These are phyloP conservation scores for Hylaea fasciaria DNA, from an alignment of 2,888 invertebrate species.

Conservation along the genomic window DNA sequence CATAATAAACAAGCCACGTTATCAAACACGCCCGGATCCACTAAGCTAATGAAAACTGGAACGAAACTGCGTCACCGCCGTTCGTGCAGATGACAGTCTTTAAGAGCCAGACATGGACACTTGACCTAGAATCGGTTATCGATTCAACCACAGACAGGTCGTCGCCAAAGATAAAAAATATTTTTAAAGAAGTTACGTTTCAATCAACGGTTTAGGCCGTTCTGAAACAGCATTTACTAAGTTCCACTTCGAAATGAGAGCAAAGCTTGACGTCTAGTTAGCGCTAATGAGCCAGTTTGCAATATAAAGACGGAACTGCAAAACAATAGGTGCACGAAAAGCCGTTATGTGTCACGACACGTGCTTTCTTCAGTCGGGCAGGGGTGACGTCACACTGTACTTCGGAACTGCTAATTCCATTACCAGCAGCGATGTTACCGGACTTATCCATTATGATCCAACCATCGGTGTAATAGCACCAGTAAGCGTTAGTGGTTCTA, in stretches of 20 bases:
- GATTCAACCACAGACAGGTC: conserved; percentile 48
- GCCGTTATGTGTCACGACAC: conserved; percentile 54
- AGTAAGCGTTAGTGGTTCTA: conserved; percentile 57
- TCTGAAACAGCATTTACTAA: conserved; percentile 5
- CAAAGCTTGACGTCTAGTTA: conserved; percentile 18
- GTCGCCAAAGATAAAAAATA: conserved; percentile 29
- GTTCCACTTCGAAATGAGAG: conserved; percentile 13
- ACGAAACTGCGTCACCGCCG: conserved; percentile 3
- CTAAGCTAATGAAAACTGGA: conserved; percentile 1
- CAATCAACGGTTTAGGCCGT: conserved; percentile 4
- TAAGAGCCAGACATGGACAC: conserved; percentile 44
- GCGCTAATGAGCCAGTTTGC: conserved; percentile 32
- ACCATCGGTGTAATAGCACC: conserved; percentile 70
- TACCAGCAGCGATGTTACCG: conserved; percentile 56
- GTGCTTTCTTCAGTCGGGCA: conserved; percentile 47
- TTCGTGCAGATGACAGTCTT: conserved; percentile 2
- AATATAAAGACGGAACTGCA: conserved; percentile 28
- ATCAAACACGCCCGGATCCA: conserved; percentile 3
- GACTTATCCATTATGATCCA: conserved; percentile 76
- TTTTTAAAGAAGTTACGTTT: not conserved
- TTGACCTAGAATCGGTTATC: conserved; percentile 59
- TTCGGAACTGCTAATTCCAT: conserved; percentile 55
- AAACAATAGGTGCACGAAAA: conserved; percentile 48
- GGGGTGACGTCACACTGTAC: conserved; percentile 66
- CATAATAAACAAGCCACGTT: conserved; percentile 15